phyloP scores from a whole-genome alignment of 2,797 vertebrate species.

The Premnoplex brunnescens region DNA sequence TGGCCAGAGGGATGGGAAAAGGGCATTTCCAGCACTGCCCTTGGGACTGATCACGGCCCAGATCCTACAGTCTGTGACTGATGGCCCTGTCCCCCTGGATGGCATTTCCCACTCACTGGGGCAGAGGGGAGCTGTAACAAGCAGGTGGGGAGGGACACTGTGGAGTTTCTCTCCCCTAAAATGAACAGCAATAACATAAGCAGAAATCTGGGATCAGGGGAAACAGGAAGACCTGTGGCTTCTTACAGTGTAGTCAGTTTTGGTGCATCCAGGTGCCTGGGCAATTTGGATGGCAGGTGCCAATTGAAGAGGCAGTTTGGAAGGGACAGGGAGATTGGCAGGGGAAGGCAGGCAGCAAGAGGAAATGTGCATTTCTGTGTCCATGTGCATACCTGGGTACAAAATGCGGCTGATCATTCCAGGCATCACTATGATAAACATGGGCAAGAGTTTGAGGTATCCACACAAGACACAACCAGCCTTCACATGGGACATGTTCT shows the following conservation, averaged over 20 bases:
- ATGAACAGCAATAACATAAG: neutral
- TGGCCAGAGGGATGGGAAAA: neutral
- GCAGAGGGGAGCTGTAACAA: neutral
- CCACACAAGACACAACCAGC: conserved; percentile 90
- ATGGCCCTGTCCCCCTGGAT: neutral
- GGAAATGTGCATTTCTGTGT: neutral
- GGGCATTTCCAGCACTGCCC: neutral
- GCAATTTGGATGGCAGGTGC: neutral
- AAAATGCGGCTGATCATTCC: conserved; percentile 96
- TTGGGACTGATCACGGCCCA: neutral
- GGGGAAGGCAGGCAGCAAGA: neutral
- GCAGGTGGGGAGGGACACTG: neutral
- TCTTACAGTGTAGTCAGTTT: neutral
- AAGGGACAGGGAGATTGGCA: neutral
- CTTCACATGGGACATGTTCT: conserved; percentile 93
- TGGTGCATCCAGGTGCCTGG: neutral
- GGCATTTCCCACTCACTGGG: neutral
- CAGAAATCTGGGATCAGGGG: neutral
- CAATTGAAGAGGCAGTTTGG: neutral
- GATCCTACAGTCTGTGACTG: neutral
- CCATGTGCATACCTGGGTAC: conserved; percentile 79
- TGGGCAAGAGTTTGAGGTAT: conserved; percentile 92
- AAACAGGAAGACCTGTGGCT: neutral
- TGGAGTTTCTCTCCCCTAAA: neutral
- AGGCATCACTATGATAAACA: conserved; percentile 96